Percentiles rank a stretch among this genome's conserved stretches.
phyloP scores from a whole-genome alignment of 2,113 vertebrate species.

The Mesembrinibis cayennensis region DNA sequence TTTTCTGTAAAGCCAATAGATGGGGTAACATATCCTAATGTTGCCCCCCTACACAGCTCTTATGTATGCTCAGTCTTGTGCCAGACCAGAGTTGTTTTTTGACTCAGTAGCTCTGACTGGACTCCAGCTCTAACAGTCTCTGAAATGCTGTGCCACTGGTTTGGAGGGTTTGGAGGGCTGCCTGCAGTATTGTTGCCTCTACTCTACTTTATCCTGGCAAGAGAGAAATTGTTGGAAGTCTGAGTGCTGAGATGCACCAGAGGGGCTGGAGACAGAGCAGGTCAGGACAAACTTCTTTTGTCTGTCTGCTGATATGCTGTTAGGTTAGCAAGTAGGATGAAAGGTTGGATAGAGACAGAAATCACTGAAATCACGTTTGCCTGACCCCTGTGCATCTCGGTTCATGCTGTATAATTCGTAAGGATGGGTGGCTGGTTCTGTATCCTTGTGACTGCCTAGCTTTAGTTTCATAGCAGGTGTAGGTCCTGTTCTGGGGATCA shows the following conservation, averaged over 20 bases:
- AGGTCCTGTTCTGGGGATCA: neutral
- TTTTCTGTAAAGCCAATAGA: neutral
- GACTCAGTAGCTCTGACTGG: neutral
- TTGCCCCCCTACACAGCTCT: neutral
- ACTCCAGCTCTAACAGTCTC: neutral
- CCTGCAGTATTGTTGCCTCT: neutral
- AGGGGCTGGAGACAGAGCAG: neutral
- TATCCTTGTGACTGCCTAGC: neutral
- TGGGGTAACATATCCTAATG: neutral
- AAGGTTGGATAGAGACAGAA: neutral
- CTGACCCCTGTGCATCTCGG: neutral
- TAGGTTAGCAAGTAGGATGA: neutral
- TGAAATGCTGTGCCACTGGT: neutral
- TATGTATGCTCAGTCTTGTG: neutral
- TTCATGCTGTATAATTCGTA: neutral
- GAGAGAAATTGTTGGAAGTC: neutral
- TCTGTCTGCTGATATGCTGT: neutral
- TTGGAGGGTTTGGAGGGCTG: neutral
- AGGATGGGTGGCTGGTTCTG: neutral
- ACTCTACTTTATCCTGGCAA: neutral
- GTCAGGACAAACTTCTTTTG: neutral
- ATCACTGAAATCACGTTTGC: neutral
- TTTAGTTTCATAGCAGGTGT: neutral
- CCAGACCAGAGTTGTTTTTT: neutral
- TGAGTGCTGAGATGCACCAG: neutral